Evolutionary conservation across 2,113 vertebrate genomes (phyloP).

Genomic region (Anguilla japonica): DNA sequence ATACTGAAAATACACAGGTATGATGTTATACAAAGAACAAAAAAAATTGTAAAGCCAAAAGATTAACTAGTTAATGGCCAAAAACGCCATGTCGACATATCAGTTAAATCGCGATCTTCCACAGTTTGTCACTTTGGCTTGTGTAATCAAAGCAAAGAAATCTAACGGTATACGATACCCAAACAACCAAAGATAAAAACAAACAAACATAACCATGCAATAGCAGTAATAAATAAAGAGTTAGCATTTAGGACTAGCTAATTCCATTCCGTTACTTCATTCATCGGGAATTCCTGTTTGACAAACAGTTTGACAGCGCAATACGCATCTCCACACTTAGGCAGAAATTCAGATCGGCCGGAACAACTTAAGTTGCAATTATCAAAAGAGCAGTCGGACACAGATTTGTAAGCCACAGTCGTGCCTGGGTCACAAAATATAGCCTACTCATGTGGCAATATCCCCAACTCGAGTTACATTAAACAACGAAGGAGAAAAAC

Average conservation of each 20-base stretch:
- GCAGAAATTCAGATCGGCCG: not conserved
- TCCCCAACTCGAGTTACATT: not conserved
- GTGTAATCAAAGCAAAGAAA: too few relatives aligned
- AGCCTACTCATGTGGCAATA: not conserved
- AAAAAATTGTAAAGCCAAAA: not conserved
- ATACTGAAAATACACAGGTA: not conserved
- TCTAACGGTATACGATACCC: too few relatives aligned
- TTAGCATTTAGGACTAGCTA: not conserved
- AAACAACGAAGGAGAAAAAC: not conserved
- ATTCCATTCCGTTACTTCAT: not conserved
- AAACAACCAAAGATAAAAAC: too few relatives aligned
- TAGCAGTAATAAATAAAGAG: not conserved
- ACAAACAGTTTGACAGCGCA: not conserved
- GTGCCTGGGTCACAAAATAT: not conserved
- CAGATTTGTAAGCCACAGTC: not conserved
- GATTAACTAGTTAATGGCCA: not conserved
- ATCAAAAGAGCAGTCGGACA: not conserved
- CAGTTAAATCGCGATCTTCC: too few relatives aligned
- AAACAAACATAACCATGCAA: not conserved
- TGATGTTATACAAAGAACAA: not conserved
- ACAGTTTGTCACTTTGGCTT: too few relatives aligned
- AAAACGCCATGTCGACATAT: not conserved
- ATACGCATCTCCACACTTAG: not conserved
- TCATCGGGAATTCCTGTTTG: not conserved
- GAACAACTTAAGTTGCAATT: not conserved